Evolutionary conservation across 2,888 invertebrate species (phyloP).

Genomic region (Hirtodrosophila cameraria): DNA sequence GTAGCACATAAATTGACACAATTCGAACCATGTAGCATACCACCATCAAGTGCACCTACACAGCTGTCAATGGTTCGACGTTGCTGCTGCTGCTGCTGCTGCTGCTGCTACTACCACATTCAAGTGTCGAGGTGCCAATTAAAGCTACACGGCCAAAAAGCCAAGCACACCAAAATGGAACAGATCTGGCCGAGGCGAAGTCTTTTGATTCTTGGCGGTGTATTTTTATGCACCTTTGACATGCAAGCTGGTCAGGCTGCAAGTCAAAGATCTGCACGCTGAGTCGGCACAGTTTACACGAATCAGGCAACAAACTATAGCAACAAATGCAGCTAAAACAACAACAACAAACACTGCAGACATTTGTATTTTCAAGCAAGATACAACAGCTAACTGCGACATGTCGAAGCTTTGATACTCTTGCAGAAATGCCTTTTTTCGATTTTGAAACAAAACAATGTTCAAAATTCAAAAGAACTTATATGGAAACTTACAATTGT

Average conservation of each 20-base stretch:
- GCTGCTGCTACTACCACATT: neutral
- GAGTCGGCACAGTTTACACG: constrained; percentile 72
- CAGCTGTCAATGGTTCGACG: no score
- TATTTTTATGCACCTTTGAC: constrained; percentile 75
- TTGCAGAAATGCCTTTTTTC: no score
- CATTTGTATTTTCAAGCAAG: neutral
- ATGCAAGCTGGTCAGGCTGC: constrained; percentile 54
- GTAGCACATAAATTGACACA: constrained; percentile 51
- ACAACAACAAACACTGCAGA: constrained; percentile 10
- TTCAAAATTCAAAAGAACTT: no score
- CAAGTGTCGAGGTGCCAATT: constrained; percentile 71
- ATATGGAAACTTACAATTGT: no score
- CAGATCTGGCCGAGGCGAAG: constrained; percentile 20
- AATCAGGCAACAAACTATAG: constrained; percentile 13
- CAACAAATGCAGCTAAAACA: constrained; percentile 14
- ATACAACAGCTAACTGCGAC: no score
- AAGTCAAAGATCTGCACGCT: constrained; percentile 33
- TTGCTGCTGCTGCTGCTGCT: constrained; percentile 10
- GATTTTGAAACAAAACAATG: no score
- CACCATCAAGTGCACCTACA: constrained; percentile 53
- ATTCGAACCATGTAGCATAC: constrained; percentile 13
- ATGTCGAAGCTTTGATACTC: no score
- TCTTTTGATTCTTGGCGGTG: constrained; percentile 53
- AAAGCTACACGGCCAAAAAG: constrained; percentile 42
- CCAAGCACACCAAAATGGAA: constrained; percentile 25